Evolutionary conservation across 2,113 vertebrate species (phyloP), one percentile per base, ranked within the genome.

Genomic region (Mixornis gularis): DNA sequence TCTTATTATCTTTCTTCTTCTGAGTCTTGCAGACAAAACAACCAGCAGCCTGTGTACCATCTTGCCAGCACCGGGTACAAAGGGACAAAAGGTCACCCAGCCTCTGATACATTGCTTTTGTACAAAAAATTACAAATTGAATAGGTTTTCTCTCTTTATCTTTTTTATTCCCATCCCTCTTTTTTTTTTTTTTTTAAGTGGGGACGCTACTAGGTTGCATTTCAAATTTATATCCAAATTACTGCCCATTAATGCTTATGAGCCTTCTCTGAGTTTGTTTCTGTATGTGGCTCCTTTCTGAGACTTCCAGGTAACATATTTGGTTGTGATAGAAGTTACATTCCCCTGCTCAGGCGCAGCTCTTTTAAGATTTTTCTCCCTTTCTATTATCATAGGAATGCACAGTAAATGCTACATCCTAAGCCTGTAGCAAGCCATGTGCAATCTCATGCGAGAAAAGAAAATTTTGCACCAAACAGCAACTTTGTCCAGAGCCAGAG

Each of bases 151-250:
- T 53, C 10, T 21, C 15, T n/a, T n/a, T 19, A 18, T 7, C 6
- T 17, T 5, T 16, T 5, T 41, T 6, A 29, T 17, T n/a, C 5
- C 3, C 12, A 2, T 10, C 6, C 1, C 4, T 7, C 3, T 21
- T 19, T 27, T 17, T 13, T 9, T 10, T 10, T 11, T 15, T 66
- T 51, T 55, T 49, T 13, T 0, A 15, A 21, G 10, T 13, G 25
- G 7, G 3, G 6, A 12, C 27, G 22, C 52, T 46, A 21, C 56
- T 65, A 44, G 22, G 17, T 26, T 40, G 40, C 38, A 13, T 40
- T 36, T 46, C 56, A 58, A 81, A 82, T 12, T 32, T 8, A 36
- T 62, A 26, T 25, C 29, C 29, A 38, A 44, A 71, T 53, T 53
- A 41, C 29, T 34, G 22, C 4, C 30, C 4, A 2, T 44, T 53